These are phyloP conservation scores for Stratiomys singularior DNA, from an alignment of 2,888 invertebrate genomes.

Conservation along the genomic window DNA sequence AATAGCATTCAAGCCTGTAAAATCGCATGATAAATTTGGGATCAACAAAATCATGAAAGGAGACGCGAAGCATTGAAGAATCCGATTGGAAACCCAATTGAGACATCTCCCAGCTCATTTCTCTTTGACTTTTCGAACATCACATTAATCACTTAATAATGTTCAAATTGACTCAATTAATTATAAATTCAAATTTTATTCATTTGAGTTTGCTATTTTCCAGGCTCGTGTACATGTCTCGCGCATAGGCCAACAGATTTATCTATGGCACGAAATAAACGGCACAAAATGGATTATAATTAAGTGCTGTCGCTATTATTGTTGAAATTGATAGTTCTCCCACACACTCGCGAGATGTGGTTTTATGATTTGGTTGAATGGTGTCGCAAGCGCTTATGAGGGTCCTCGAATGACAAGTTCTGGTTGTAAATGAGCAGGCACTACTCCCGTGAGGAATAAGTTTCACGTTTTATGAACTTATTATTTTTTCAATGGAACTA, in stretches of 20 bases:
- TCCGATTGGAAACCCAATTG: not conserved
- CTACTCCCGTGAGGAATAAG: conserved; percentile 38
- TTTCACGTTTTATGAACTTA: conserved; percentile 31
- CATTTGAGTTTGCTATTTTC: not conserved
- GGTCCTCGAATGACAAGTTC: conserved; percentile 3
- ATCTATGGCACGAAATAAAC: conserved; percentile 41
- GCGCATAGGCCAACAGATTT: conserved; percentile 1
- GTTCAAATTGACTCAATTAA: conserved; percentile 37
- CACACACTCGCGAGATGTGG: conserved; percentile 36
- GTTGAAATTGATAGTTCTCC: conserved; percentile 50
- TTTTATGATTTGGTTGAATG: not conserved
- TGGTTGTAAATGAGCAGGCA: conserved; percentile 29
- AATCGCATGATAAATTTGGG: too few species aligned
- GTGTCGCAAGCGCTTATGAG: conserved; percentile 14
- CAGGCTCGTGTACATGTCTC: not conserved
- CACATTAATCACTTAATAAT: conserved; percentile 38
- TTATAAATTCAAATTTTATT: conserved; percentile 42
- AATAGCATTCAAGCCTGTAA: too few species aligned
- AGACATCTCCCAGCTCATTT: not conserved
- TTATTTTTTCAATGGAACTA: too few species aligned
- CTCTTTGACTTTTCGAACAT: conserved; percentile 9
- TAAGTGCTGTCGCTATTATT: conserved; percentile 49
- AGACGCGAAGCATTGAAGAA: too few species aligned
- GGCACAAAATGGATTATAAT: conserved; percentile 48
- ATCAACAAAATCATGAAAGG: too few species aligned